These are phyloP conservation scores for Diachasmimorpha longicaudata DNA, from an alignment of 1,140 invertebrate species.

Conservation along the genomic window DNA sequence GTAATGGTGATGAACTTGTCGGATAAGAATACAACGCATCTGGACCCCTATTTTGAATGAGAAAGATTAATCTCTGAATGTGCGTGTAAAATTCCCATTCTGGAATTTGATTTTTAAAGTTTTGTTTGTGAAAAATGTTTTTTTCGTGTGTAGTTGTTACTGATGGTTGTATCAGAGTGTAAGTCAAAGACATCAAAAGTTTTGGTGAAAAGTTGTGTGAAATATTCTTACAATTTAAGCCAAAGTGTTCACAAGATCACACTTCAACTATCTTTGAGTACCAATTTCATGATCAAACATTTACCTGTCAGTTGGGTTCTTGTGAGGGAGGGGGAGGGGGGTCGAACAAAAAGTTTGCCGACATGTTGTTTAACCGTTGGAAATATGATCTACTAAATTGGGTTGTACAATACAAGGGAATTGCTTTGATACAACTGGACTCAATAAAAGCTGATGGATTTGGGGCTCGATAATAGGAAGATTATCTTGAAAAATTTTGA, in stretches of 20 bases:
- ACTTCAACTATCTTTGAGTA: conserved; percentile 2
- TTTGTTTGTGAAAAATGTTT: neutral
- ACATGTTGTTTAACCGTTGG: neutral
- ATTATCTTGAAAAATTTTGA: too few species aligned
- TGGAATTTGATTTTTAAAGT: neutral
- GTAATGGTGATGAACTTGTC: too few species aligned
- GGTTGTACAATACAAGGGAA: neutral
- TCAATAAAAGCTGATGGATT: too few species aligned
- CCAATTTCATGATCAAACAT: neutral
- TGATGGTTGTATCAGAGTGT: neutral
- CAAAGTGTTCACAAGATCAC: neutral
- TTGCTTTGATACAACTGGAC: too few species aligned
- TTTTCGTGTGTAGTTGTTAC: too few species aligned
- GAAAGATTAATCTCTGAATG: too few species aligned
- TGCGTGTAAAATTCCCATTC: too few species aligned
- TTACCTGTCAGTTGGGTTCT: neutral
- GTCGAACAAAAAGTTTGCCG: neutral
- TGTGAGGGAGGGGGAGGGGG: too few species aligned
- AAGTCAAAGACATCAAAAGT: neutral
- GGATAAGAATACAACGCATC: too few species aligned
- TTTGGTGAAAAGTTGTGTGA: neutral
- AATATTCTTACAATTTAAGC: neutral
- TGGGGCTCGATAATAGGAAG: too few species aligned
- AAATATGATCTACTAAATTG: neutral
- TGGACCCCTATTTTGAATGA: too few species aligned